Conservation (phyloP, 2,888 invertebrate genomes). For the Unio pictorum region DNA sequence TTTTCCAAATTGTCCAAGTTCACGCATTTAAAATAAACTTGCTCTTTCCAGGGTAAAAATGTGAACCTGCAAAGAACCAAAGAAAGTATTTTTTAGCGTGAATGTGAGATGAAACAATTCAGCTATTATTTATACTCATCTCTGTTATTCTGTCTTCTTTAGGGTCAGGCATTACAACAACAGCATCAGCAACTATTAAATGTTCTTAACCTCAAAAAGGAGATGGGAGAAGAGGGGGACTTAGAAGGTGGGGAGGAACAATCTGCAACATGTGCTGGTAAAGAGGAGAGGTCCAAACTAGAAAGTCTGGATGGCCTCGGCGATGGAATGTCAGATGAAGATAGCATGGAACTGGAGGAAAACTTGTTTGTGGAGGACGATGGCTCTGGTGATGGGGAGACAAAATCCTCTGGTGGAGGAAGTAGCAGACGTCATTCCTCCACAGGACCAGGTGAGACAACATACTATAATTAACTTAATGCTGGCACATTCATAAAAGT, state of each 20-base stretch:
- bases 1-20: no score
- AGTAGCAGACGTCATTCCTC: constrained; percentile 1
- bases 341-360: constrained; percentile 2
- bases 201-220: constrained; percentile 43
- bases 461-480: no score
- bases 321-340: constrained; percentile 1
- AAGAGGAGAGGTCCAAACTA: constrained; percentile 11
- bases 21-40: no score
- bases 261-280: constrained; percentile 7
- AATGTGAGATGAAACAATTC: no score
- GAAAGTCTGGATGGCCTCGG: not conserved
- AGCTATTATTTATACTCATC: no score
- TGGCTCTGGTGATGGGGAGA: constrained; percentile 1
- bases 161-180: constrained; percentile 9
- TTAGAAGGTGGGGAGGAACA: constrained; percentile 7
- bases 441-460: constrained; percentile 2
- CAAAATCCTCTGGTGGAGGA: not conserved
- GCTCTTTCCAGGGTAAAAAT: no score
- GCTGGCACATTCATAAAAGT: no score
- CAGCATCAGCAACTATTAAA: constrained; percentile 48
- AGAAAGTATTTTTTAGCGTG: no score
- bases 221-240: constrained; percentile 22
- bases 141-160: no score
- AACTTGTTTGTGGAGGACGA: not conserved
- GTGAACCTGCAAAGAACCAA: no score